phyloP scores from a whole-genome alignment of 2,888 invertebrate species.

The Limnephilus lunatus region DNA sequence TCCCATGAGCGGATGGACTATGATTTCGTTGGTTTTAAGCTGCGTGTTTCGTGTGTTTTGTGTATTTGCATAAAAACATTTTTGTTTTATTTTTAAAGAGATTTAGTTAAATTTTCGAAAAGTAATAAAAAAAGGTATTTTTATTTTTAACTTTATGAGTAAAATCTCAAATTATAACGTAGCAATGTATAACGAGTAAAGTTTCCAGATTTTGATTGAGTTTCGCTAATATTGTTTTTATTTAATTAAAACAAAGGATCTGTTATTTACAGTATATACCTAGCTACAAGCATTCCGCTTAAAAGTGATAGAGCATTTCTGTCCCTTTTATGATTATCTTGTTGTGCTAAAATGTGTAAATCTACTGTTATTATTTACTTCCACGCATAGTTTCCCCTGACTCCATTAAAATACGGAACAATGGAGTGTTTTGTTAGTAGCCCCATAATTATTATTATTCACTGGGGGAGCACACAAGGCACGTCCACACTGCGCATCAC shows the following conservation, averaged over 20 bases:
- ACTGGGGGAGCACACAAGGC: background rate
- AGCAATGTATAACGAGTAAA: no score
- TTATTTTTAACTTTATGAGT: no score
- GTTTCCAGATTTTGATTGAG: no score
- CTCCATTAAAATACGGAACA: background rate
- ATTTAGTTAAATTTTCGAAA: no score
- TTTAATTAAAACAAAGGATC: no score
- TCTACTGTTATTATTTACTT: slow-evolving; percentile 7
- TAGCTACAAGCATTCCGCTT: background rate
- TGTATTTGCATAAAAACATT: no score
- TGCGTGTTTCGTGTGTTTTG: no score
- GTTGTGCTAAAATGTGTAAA: background rate
- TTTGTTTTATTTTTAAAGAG: no score
- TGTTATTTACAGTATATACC: background rate
- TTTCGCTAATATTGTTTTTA: no score
- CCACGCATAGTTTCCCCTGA: background rate
- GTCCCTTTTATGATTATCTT: background rate
- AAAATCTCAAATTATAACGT: no score
- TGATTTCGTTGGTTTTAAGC: no score
- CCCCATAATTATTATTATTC: background rate
- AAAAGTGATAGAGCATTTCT: background rate
- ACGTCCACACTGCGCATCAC: background rate
- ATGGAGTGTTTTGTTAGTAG: background rate
- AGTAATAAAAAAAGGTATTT: background rate
- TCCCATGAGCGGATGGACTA: no score